These are phyloP conservation scores for Paratilapia polleni DNA, from an alignment of 2,113 vertebrate species.

Conservation along the genomic window DNA sequence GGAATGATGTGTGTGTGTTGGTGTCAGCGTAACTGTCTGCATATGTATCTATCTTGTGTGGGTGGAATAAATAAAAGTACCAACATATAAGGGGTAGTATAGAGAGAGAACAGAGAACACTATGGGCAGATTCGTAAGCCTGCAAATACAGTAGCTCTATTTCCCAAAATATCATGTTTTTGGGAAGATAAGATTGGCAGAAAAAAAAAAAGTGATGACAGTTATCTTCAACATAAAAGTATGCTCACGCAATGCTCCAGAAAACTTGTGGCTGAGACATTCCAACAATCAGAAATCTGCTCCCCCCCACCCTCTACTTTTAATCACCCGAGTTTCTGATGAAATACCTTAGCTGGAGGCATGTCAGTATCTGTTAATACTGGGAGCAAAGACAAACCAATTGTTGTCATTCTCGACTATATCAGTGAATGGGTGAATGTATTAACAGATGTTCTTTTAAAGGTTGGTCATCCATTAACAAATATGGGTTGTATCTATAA, in stretches of 20 bases:
- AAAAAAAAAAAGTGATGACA: slow-evolving; percentile 57
- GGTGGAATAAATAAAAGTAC: slow-evolving; percentile 60
- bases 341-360: slow-evolving; percentile 57
- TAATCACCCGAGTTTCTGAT: slow-evolving; percentile 68
- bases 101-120: slow-evolving; percentile 35
- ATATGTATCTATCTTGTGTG: slow-evolving; percentile 40
- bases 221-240: slow-evolving; percentile 66
- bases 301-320: slow-evolving; percentile 49
- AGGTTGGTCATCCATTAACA: not conserved
- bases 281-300: slow-evolving; percentile 52
- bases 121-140: slow-evolving; percentile 32
- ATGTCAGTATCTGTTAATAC: slow-evolving; percentile 27
- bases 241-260: slow-evolving; percentile 47
- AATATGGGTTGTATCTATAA: not conserved
- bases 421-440: not conserved
- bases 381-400: slow-evolving; percentile 36
- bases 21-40: slow-evolving; percentile 26
- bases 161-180: slow-evolving; percentile 63
- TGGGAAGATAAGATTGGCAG: slow-evolving; percentile 54
- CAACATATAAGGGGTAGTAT: slow-evolving; percentile 42
- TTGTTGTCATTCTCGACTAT: not conserved
- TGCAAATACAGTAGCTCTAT: slow-evolving; percentile 62
- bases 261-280: slow-evolving; percentile 62
- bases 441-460: not conserved
- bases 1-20: slow-evolving; percentile 26